These are phyloP conservation scores for Archivesica marissinica DNA, from an alignment of 1,140 invertebrate species.

Conservation along the genomic window DNA sequence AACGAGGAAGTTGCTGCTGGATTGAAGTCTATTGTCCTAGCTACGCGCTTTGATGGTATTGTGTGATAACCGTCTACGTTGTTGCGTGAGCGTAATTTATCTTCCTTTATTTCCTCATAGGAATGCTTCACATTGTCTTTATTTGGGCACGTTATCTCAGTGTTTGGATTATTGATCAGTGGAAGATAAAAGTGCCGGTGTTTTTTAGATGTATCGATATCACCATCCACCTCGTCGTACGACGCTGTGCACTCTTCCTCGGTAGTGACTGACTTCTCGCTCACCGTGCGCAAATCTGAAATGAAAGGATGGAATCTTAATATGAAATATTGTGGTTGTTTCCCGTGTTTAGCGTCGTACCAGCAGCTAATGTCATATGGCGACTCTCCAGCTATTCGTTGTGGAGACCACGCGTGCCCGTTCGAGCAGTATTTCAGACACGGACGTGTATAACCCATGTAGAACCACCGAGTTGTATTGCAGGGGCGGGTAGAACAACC, in stretches of 20 bases:
- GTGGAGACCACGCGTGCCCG: too few relatives aligned
- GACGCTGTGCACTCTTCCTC: neutral
- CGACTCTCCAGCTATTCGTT: too few relatives aligned
- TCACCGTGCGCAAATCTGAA: neutral
- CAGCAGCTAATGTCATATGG: too few relatives aligned
- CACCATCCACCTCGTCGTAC: slow-evolving; percentile 47
- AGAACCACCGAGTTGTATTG: too few relatives aligned
- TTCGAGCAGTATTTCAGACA: too few relatives aligned
- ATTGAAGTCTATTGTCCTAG: slow-evolving; percentile 19
- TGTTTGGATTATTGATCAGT: slow-evolving; percentile 3
- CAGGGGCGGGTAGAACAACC: too few relatives aligned
- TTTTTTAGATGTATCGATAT: neutral
- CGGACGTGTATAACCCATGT: too few relatives aligned
- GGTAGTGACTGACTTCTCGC: neutral
- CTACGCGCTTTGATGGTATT: slow-evolving; percentile 35
- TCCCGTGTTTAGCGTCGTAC: too few relatives aligned
- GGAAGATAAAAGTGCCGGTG: slow-evolving; percentile 28
- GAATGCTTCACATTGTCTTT: neutral
- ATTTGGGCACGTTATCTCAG: neutral
- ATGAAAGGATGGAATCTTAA: too few relatives aligned
- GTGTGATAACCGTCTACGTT: neutral
- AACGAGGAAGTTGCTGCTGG: neutral
- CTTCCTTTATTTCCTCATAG: neutral
- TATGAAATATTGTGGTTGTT: too few relatives aligned
- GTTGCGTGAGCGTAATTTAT: neutral